These are phyloP conservation scores for Drosophila trapezifrons DNA, from an alignment of 1,140 invertebrate genomes.

Conservation along the genomic window DNA sequence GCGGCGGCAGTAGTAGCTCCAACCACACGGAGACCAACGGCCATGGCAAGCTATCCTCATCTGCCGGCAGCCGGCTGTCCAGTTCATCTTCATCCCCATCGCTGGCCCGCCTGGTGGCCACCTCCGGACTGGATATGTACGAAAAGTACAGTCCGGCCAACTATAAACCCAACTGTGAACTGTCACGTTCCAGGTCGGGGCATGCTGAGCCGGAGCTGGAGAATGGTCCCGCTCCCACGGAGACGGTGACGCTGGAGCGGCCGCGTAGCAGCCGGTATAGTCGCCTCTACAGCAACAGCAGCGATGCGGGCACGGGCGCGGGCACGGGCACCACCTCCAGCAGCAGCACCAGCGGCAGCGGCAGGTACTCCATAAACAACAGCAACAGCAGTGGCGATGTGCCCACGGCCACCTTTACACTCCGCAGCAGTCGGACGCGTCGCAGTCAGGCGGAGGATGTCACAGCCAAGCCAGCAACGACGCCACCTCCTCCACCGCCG, in stretches of 20 bases:
- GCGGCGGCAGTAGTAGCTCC: constrained; percentile 23
- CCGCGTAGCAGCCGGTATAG: constrained; percentile 76
- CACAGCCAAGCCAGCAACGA: neutral
- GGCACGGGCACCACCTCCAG: constrained; percentile 50
- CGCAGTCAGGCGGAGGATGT: constrained; percentile 34
- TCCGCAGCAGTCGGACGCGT: constrained; percentile 56
- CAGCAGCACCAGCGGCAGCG: constrained; percentile 60
- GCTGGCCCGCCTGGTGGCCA: constrained; percentile 81
- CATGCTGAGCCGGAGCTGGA: constrained; percentile 53
- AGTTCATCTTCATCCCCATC: constrained; percentile 82
- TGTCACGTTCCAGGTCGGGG: constrained; percentile 84
- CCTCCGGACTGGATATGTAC: constrained; percentile 82
- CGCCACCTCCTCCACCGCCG: neutral
- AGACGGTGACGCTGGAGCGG: constrained; percentile 68
- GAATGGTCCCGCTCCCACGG: constrained; percentile 30
- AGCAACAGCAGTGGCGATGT: constrained; percentile 74
- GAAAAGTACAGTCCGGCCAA: constrained; percentile 84
- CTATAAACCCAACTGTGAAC: constrained; percentile 84
- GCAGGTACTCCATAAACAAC: constrained; percentile 51
- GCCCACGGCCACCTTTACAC: constrained; percentile 76
- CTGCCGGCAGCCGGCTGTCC: constrained; percentile 68
- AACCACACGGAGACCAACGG: constrained; percentile 16
- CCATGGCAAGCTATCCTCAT: constrained; percentile 43
- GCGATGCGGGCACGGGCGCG: constrained; percentile 44
- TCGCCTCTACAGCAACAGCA: constrained; percentile 67